Evolutionary conservation across 92 coral and sea anemone species (phyloP), one percentile per base, ranked within the genome.

Genomic region (Palythoa grandis): DNA sequence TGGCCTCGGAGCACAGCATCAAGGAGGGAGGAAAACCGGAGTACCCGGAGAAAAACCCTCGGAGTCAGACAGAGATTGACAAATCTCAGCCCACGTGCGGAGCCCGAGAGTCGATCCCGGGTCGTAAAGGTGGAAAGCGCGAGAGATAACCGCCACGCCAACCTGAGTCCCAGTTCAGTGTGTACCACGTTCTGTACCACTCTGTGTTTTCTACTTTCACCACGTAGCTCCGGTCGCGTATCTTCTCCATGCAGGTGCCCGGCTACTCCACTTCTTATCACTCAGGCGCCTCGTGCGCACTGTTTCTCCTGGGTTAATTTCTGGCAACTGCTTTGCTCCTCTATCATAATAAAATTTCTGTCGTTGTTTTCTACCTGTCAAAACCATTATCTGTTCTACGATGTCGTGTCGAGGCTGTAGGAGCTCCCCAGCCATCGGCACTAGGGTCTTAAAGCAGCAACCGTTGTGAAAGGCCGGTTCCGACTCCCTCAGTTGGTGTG

Each of bases 381-480:
- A 47, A 23, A 85, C 92, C 35, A 35, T 60, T 1, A 85, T 48
- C 22, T 85, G 89, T 53, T 47, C 82, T 72, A 77, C 83, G 1
- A 58, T 70, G 69, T 72, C 39, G 52, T 68, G 22, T 60, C 68
- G 75, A n/a, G 91, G 91, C 68, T 71, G 65, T 3, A 58, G 88
- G 29, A 89, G 88, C 69, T 50, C 70, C 40, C 86, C 88, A 13
- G 86, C 82, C n/a, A 88, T 69, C 2, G 69, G 92, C 16, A 89
- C 29, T 57, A 89, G 79, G 63, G 86, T 78, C 50, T 69, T 85
- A 63, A 71, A 84, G 40, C 86, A 3, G 11, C 79, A 85, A 24
- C 86, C 79, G 85, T n/a, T n/a, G 85, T 84, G 1, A 86, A 12
- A 82, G 92, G 29, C 89, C 78, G 16, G 83, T 86, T 3, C 87